These are phyloP conservation scores for Dasypogon diadema DNA, from an alignment of 2,888 invertebrate species.

Conservation along the genomic window DNA sequence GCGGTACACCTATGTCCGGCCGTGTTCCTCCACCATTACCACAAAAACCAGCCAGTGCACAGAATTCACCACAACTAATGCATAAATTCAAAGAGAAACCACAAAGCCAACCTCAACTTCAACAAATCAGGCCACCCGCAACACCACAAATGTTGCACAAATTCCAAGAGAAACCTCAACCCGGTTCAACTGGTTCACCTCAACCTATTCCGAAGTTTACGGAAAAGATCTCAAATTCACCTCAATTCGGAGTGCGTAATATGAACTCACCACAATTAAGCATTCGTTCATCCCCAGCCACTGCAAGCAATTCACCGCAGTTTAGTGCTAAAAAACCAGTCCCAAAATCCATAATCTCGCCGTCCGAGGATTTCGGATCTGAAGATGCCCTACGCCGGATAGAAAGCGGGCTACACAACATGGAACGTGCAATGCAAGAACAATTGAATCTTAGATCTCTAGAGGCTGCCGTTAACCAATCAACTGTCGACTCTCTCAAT, in stretches of 20 bases:
- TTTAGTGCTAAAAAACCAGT: slow-evolving; percentile 39
- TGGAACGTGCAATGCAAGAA: slow-evolving; percentile 69
- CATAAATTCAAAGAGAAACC: slow-evolving; percentile 65
- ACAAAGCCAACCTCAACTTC: slow-evolving; percentile 49
- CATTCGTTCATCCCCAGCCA: slow-evolving; percentile 56
- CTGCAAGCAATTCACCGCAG: slow-evolving; percentile 57
- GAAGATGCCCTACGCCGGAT: slow-evolving; percentile 68
- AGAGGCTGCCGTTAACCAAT: slow-evolving; percentile 61
- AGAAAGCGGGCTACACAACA: slow-evolving; percentile 68
- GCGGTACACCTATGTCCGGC: slow-evolving; percentile 58
- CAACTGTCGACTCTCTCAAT: slow-evolving; percentile 50
- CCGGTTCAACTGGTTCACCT: not conserved
- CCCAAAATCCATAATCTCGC: slow-evolving; percentile 59
- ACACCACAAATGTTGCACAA: slow-evolving; percentile 56
- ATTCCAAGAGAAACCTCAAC: slow-evolving; percentile 49
- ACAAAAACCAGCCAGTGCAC: slow-evolving; percentile 65
- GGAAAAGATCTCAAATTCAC: slow-evolving; percentile 55
- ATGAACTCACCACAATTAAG: slow-evolving; percentile 57
- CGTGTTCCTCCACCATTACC: slow-evolving; percentile 65
- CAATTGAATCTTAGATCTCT: slow-evolving; percentile 67
- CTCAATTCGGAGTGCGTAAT: slow-evolving; percentile 51
- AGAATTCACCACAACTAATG: slow-evolving; percentile 64
- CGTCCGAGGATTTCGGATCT: slow-evolving; percentile 68
- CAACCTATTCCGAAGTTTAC: slow-evolving; percentile 50
- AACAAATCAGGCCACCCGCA: slow-evolving; percentile 47